A percentile compares a stretch with the other conserved stretches of the same genome.
Conservation (phyloP, 2,888 invertebrate genomes). For the Ormyrus labotus region DNA sequence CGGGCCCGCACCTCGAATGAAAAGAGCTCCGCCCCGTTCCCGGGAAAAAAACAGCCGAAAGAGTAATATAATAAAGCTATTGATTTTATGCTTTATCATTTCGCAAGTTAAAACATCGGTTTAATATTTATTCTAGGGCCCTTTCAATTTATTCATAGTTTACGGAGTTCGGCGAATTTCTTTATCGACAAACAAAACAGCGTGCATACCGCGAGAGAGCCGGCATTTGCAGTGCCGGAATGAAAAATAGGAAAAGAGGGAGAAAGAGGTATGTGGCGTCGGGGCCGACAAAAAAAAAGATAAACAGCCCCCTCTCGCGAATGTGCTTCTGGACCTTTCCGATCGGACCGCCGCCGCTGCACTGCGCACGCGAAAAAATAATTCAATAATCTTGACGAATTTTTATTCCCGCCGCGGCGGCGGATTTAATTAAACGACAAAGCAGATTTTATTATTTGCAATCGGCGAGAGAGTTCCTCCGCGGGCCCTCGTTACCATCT, state of each 20-base stretch:
- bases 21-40: too few species aligned
- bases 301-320: conserved; percentile 26
- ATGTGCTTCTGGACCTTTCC: conserved; percentile 42
- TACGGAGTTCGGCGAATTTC: conserved; percentile 53
- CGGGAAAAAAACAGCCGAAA: conserved; percentile 3
- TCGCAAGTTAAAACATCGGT: conserved; percentile 26
- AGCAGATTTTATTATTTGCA: conserved; percentile 73
- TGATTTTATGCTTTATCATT: conserved; percentile 51
- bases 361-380: conserved; percentile 62
- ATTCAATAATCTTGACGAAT: conserved; percentile 70
- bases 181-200: conserved; percentile 56
- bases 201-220: neutral
- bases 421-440: conserved; percentile 70
- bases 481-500: neutral
- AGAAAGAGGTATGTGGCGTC: neutral
- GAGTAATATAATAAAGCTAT: conserved; percentile 37
- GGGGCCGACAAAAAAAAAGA: conserved; percentile 28
- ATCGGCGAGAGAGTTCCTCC: conserved; percentile 54
- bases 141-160: conserved; percentile 57
- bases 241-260: conserved; percentile 47
- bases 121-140: conserved; percentile 53
- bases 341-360: conserved; percentile 36
- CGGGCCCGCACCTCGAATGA: too few species aligned
- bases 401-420: conserved; percentile 65
- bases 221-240: conserved; percentile 36